These are phyloP conservation scores for Ceuthmochares aereus DNA, from an alignment of 2,113 vertebrate species.

Conservation along the genomic window DNA sequence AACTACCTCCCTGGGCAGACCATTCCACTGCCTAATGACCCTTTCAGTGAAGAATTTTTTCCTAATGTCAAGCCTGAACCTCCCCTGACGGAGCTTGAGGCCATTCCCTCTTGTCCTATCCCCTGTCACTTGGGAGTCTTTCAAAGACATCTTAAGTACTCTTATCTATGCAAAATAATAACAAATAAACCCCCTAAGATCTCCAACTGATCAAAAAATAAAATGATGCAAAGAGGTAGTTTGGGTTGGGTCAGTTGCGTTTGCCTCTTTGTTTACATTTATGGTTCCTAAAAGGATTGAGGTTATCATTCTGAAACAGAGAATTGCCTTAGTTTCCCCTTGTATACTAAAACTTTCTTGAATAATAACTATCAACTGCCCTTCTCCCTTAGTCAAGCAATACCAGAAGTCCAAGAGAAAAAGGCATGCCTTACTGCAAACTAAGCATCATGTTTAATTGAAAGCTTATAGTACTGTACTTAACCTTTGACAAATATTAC, in stretches of 20 bases:
- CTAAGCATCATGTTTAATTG: background rate
- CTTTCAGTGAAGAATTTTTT: no score
- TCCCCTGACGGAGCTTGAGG: no score
- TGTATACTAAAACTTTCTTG: background rate
- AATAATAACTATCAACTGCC: background rate
- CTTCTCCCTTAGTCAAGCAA: background rate
- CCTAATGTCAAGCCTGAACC: no score
- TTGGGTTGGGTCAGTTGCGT: background rate
- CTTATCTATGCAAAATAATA: background rate
- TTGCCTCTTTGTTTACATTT: background rate
- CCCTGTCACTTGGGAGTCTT: no score
- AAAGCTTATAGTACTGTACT: background rate
- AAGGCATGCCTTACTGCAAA: background rate
- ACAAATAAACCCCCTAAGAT: background rate
- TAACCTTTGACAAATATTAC: background rate
- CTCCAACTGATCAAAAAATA: background rate
- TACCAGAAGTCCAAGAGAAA: background rate
- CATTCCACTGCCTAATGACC: no score
- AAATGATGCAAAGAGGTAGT: background rate
- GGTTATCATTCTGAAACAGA: background rate
- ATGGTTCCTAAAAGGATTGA: background rate
- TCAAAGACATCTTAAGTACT: background rate
- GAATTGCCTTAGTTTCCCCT: background rate
- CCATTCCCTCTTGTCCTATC: no score
- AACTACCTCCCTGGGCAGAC: no score